These are phyloP conservation scores for Pithys albifrons DNA, from an alignment of 2,113 vertebrate genomes.

Conservation along the genomic window DNA sequence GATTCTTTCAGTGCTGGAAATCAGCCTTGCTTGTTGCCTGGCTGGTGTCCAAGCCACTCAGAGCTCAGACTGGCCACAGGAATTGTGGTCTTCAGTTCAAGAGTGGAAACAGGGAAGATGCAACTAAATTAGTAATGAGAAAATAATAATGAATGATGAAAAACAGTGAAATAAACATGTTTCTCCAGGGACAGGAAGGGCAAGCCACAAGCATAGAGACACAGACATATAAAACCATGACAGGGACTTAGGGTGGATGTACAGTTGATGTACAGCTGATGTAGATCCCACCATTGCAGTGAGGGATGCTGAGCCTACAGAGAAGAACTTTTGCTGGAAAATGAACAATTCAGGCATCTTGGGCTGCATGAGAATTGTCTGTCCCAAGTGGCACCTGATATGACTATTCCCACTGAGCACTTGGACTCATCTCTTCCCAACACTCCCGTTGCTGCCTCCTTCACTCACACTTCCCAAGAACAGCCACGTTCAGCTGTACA, in stretches of 20 bases:
- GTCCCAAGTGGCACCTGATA: fast-evolving
- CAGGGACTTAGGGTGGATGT: neutral
- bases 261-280: neutral
- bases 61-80: neutral
- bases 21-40: neutral
- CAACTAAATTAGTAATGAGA: neutral
- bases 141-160: neutral
- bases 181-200: neutral
- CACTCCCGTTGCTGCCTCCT: fast-evolving
- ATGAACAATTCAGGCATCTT: neutral
- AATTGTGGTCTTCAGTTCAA: neutral
- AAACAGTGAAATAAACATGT: neutral
- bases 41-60: neutral
- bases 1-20: neutral
- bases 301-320: neutral
- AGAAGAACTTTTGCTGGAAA: neutral
- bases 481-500: neutral
- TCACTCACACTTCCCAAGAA: neutral
- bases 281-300: neutral
- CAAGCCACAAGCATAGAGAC: neutral
- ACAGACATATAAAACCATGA: neutral
- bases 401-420: neutral
- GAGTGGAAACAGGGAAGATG: neutral
- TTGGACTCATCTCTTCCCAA: neutral
- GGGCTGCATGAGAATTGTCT: neutral